phyloP scores from a whole-genome alignment of 2,797 vertebrate genomes.

The Xenops minutus region DNA sequence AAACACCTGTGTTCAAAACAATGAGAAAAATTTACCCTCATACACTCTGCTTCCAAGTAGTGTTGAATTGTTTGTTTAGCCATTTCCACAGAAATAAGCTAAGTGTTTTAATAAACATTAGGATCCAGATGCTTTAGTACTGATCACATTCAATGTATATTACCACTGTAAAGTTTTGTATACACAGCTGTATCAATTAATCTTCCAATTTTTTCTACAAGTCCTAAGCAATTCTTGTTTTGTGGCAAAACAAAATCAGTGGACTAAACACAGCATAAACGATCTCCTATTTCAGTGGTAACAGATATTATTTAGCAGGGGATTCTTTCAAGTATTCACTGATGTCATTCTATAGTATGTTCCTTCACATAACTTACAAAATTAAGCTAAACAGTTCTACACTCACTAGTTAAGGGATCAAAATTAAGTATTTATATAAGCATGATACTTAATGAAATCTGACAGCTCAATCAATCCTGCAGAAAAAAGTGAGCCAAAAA shows the following conservation, averaged over 20 bases:
- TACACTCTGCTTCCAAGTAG: not conserved
- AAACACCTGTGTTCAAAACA: not conserved
- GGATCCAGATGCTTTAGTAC: not conserved
- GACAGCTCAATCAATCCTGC: not conserved
- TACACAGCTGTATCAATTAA: not conserved
- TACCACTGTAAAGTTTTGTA: not conserved
- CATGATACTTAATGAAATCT: not conserved
- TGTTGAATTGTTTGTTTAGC: not conserved
- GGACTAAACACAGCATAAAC: not conserved
- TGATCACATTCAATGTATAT: not conserved
- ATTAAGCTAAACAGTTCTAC: not conserved
- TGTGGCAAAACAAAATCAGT: not conserved
- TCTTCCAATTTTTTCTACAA: not conserved
- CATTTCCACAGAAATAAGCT: not conserved
- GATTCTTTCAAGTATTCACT: not conserved
- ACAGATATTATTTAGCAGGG: not conserved
- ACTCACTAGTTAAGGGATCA: not conserved
- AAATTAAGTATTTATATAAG: not conserved
- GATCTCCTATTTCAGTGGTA: not conserved
- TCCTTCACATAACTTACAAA: not conserved
- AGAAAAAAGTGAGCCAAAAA: not conserved
- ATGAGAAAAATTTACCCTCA: not conserved
- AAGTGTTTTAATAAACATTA: not conserved
- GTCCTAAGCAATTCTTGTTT: not conserved
- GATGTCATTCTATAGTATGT: not conserved